phyloP scores from a whole-genome alignment of 2,113 vertebrate species.

The Prietella phreatophila region DNA sequence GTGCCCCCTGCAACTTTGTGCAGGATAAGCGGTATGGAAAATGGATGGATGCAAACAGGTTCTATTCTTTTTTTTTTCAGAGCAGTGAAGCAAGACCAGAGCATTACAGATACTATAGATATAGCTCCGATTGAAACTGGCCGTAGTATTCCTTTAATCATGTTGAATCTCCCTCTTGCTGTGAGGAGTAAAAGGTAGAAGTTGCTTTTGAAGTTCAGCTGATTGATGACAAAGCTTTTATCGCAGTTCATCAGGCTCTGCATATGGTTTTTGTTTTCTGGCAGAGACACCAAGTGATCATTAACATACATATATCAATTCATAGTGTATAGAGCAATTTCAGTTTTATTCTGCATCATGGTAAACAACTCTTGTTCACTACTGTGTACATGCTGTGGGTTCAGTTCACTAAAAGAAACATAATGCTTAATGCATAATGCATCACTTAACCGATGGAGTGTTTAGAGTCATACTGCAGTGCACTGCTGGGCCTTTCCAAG shows the following conservation, averaged over 20 bases:
- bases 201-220: background rate
- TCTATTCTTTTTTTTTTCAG: background rate
- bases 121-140: background rate
- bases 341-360: background rate
- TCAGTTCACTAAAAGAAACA: constrained; percentile 12
- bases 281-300: background rate
- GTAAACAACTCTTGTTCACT: background rate
- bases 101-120: background rate
- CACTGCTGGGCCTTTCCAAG: background rate
- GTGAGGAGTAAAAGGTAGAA: background rate
- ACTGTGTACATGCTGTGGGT: background rate
- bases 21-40: too few species aligned
- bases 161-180: background rate
- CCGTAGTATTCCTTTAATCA: background rate
- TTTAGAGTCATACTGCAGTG: background rate
- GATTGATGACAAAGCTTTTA: background rate
- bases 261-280: background rate
- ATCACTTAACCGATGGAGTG: background rate
- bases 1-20: too few species aligned
- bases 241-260: background rate
- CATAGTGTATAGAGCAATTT: background rate
- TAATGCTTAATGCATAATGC: constrained; percentile 16
- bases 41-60: background rate
- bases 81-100: background rate
- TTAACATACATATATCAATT: background rate